Conservation (phyloP, 2,113 vertebrate genomes). For the Apeltes quadracus region DNA sequence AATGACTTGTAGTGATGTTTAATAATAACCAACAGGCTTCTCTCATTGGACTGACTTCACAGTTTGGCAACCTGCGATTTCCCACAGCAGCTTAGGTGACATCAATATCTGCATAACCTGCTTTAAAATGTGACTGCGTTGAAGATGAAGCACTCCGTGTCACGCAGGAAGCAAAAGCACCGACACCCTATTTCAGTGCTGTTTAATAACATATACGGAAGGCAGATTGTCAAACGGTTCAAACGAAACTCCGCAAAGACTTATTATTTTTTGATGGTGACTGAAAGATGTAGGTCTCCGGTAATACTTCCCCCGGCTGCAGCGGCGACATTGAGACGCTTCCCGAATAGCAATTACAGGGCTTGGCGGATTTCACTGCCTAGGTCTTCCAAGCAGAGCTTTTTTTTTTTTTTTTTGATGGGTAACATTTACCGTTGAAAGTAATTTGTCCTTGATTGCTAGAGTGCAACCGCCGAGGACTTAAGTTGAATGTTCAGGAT, state of each 20-base stretch:
- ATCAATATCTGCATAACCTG: background rate
- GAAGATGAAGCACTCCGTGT: conserved; percentile 10
- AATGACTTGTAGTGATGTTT: conserved; percentile 28
- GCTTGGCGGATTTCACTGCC: conserved; percentile 40
- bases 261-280: conserved; percentile 66
- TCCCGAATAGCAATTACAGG: conserved; percentile 64
- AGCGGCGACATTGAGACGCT: conserved; percentile 52
- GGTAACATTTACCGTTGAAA: conserved; percentile 33
- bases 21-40: conserved; percentile 39
- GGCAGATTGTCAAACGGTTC: conserved; percentile 51
- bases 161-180: conserved; percentile 19
- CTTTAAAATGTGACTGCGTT: conserved; percentile 5
- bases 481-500: conserved; percentile 63
- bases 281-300: conserved; percentile 62
- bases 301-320: conserved; percentile 49
- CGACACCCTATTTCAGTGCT: conserved; percentile 34
- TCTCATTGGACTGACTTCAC: conserved; percentile 20
- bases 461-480: conserved; percentile 23
- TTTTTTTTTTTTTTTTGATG: conserved; percentile 20
- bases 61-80: conserved; percentile 61
- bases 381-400: conserved; percentile 11
- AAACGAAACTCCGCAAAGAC: conserved; percentile 50
- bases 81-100: conserved; percentile 26
- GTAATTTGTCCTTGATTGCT: conserved; percentile 41
- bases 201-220: conserved; percentile 38